These are phyloP conservation scores for Kryptolebias ocellatus DNA, from an alignment of 2,797 vertebrate genomes.

Conservation along the genomic window DNA sequence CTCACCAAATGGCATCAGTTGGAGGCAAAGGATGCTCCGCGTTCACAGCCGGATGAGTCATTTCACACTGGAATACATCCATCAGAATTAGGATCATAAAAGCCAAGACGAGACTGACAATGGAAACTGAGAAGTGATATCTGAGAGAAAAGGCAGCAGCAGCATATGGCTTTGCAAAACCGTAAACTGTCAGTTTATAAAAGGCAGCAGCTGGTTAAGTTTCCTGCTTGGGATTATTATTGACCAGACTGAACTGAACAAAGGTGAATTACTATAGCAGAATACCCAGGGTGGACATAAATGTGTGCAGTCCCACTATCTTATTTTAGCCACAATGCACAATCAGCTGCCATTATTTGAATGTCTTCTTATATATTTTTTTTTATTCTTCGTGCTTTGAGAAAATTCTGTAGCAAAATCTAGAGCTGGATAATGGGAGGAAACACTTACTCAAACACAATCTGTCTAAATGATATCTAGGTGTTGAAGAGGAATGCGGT, in stretches of 20 bases:
- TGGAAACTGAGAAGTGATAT: slow-evolving; percentile 74
- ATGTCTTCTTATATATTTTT: slow-evolving; percentile 31
- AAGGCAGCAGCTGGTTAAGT: slow-evolving; percentile 68
- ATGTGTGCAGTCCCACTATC: slow-evolving; percentile 58
- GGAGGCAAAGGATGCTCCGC: slow-evolving; percentile 65
- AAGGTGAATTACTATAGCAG: slow-evolving; percentile 56
- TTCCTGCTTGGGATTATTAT: slow-evolving; percentile 58
- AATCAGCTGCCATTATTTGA: slow-evolving; percentile 44
- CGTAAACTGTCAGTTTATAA: slow-evolving; percentile 65
- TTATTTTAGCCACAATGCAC: slow-evolving; percentile 62
- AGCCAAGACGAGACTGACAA: slow-evolving; percentile 70
- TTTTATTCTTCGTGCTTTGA: slow-evolving; percentile 14
- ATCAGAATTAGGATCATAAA: slow-evolving; percentile 76
- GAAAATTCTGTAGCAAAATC: slow-evolving; percentile 17
- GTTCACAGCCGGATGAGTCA: slow-evolving; percentile 72
- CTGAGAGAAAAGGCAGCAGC: slow-evolving; percentile 59
- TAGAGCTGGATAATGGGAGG: slow-evolving; percentile 18
- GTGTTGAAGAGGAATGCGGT: slow-evolving; percentile 9
- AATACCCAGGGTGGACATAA: slow-evolving; percentile 52
- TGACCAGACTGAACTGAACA: slow-evolving; percentile 50
- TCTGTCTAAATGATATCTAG: slow-evolving; percentile 5
- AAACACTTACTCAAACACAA: slow-evolving; percentile 9
- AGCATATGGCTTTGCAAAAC: slow-evolving; percentile 68
- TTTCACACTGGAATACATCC: slow-evolving; percentile 76
- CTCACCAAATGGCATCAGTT: slow-evolving; percentile 75